A percentile compares a stretch with the other conserved stretches of the same genome.
These are phyloP conservation scores for Limnothrissa miodon DNA, from an alignment of 2,113 vertebrate species.

Conservation along the genomic window DNA sequence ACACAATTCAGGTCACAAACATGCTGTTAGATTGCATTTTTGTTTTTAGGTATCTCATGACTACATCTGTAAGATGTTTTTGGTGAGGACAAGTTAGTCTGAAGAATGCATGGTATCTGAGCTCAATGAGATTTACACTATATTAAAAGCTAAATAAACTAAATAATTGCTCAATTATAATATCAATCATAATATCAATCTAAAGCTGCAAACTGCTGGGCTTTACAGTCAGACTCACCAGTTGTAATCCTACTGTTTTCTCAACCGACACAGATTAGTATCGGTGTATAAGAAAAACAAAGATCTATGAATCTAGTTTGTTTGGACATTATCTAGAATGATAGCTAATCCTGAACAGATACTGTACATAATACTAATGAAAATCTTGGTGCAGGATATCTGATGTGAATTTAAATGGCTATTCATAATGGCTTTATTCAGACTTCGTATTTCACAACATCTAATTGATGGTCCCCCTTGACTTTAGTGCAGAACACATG, in stretches of 20 bases:
- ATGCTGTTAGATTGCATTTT: background rate
- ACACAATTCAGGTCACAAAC: background rate
- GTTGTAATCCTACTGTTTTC: background rate
- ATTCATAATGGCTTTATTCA: background rate
- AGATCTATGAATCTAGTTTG: conserved; percentile 10
- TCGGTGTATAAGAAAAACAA: conserved; percentile 57
- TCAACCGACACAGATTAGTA: conserved; percentile 36
- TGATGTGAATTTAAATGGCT: conserved; percentile 56
- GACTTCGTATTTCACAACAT: conserved; percentile 54
- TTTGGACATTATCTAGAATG: background rate
- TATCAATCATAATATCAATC: background rate
- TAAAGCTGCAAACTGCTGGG: background rate
- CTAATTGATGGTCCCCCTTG: conserved; percentile 69
- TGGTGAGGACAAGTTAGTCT: background rate
- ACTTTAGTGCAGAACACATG: conserved; percentile 76
- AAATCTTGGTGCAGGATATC: conserved; percentile 66
- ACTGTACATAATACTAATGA: conserved; percentile 15
- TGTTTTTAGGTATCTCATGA: background rate
- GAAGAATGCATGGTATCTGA: background rate
- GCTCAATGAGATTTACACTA: background rate
- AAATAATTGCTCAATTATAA: background rate
- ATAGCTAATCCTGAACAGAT: background rate
- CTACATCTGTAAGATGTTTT: background rate
- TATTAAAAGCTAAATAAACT: too few relatives aligned
- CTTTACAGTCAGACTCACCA: background rate